Base-by-base conservation (phyloP, 1,140 invertebrate genomes). In the Hylyphantes graminicola region DNA sequence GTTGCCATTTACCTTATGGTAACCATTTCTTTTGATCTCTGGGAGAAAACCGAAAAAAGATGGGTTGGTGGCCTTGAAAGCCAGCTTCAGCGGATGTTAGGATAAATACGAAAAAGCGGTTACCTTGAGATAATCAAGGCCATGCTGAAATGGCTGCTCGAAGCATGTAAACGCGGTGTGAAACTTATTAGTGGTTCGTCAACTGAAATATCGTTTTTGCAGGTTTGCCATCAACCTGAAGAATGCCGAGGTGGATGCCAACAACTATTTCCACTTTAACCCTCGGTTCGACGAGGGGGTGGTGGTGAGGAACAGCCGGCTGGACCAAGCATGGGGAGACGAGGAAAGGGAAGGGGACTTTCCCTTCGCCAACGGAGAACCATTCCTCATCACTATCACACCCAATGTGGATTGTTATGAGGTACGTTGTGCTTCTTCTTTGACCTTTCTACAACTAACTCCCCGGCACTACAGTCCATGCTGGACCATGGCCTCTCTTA, bases 291-390 rank as follows among this genome's bases (percentile, higher is more conserved):
- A 85, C 11, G 55, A 76, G 7, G 57, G 64, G 0, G 15, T 7
- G 9, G 86, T 87, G 0, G 85, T 87, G 0, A 80, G 84, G 0
- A 87, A 85, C 57, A 84, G 59, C n/a, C 50, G 67, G 3, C 17
- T 64, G 7, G 61, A 84, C 13, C 54, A 81, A 51, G 59, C 76
- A 21, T 87, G 86, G 86, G 85, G 85, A 8, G 55, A 70, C 5
- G 86, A 87, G 55, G 84, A 87, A 65, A 57, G 85, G 53, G 89
- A 90, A n/a, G 94, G 94, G 0, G 63, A 77, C 19, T 61, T 82
- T 51, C 85, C 84, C 54, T 86, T 85, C n/a, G 61, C 19, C 7
- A 19, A 64, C 7, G 86, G 85, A 35, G 15, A 81, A 4, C 68
- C 75, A 13, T 87, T 87, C 59, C 55, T 85, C 21, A 59, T 85